These are phyloP conservation scores for Bombus haemorrhoidalis DNA, from an alignment of 1,140 invertebrate species.

Conservation along the genomic window DNA sequence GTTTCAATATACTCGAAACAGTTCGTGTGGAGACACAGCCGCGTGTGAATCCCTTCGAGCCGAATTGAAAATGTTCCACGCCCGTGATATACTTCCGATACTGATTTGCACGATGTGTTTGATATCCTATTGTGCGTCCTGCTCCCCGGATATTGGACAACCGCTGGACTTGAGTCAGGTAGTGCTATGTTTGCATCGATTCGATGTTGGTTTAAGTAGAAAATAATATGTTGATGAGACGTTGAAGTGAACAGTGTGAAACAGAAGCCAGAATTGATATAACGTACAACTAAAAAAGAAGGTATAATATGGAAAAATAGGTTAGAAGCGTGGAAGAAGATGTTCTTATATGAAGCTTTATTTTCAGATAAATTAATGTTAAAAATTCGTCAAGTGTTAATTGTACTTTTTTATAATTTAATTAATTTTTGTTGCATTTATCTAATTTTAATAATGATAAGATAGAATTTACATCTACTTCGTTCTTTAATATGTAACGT, in stretches of 20 bases:
- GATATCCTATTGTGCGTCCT: conserved; percentile 11
- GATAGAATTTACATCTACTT: too few relatives aligned
- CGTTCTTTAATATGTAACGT: too few relatives aligned
- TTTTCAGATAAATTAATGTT: too few relatives aligned
- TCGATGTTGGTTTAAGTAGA: neutral
- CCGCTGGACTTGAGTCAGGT: conserved; percentile 54
- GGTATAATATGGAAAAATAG: too few relatives aligned
- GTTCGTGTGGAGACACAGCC: neutral
- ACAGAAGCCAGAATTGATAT: too few relatives aligned
- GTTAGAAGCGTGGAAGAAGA: too few relatives aligned
- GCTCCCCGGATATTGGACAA: conserved; percentile 50
- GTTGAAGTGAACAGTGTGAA: neutral
- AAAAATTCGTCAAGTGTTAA: too few relatives aligned
- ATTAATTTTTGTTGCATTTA: too few relatives aligned
- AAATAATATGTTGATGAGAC: neutral
- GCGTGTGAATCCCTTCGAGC: neutral
- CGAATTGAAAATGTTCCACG: conserved; percentile 30
- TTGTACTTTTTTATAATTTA: too few relatives aligned
- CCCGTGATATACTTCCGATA: conserved; percentile 15
- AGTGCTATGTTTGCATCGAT: neutral
- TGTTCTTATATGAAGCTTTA: too few relatives aligned
- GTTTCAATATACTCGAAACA: conserved; percentile 37
- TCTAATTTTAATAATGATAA: too few relatives aligned
- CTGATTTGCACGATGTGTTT: conserved; percentile 55
- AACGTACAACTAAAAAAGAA: too few relatives aligned